phyloP scores from a whole-genome alignment of 2,113 vertebrate species.

The Pan paniscus region DNA sequence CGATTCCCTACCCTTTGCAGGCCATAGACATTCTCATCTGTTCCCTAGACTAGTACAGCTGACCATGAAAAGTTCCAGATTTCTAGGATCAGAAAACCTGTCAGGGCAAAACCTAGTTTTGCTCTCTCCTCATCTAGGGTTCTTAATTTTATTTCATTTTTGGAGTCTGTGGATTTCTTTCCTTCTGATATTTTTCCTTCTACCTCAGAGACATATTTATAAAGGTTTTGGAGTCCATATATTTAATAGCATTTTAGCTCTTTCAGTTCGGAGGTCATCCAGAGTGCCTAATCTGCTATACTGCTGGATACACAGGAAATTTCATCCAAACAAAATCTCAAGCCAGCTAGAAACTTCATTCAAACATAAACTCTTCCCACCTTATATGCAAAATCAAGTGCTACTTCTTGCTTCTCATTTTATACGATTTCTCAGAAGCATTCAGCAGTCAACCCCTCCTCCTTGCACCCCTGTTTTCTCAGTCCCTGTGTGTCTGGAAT shows the following conservation, averaged over 20 bases:
- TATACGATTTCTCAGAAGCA: neutral
- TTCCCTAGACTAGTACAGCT: too few relatives aligned
- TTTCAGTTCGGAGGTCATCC: neutral
- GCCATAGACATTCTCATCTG: neutral
- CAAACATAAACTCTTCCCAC: too few relatives aligned
- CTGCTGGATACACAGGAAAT: neutral
- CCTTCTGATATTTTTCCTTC: neutral
- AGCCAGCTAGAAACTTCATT: neutral
- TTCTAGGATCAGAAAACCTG: neutral
- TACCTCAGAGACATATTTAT: neutral
- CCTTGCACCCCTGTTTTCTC: too few relatives aligned
- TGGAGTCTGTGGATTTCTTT: neutral
- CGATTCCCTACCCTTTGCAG: neutral
- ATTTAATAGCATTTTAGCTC: neutral
- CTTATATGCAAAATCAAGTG: accelerated
- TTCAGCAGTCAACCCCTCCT: neutral
- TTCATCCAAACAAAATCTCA: neutral
- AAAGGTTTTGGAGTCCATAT: neutral
- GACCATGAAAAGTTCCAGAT: neutral
- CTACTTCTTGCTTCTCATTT: too few relatives aligned
- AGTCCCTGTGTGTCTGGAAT: too few relatives aligned
- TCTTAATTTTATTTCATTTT: neutral
- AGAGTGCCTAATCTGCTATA: neutral
- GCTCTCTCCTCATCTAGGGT: neutral
- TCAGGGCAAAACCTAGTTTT: neutral